phyloP scores from a whole-genome alignment of 2,113 vertebrate genomes.

The Rhodinocichla rosea region DNA sequence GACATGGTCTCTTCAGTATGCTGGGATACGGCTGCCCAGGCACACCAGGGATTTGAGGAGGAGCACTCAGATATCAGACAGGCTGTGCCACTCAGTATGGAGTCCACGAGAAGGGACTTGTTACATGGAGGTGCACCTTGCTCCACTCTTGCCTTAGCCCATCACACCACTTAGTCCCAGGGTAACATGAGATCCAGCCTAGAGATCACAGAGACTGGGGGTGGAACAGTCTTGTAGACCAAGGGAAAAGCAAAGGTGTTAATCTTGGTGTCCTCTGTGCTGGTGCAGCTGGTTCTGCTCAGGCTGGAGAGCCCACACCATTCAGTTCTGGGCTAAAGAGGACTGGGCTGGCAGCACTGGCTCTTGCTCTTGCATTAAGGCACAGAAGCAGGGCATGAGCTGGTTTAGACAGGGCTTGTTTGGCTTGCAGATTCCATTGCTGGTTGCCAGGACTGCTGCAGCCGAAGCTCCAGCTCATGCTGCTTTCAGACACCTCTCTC shows the following conservation, averaged over 20 bases:
- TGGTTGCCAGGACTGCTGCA: not conserved
- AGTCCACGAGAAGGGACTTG: accelerated
- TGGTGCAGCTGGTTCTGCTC: not conserved
- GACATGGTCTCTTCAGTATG: not conserved
- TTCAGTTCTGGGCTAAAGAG: not conserved
- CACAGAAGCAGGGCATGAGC: not conserved
- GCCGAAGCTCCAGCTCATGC: not conserved
- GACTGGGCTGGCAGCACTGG: not conserved
- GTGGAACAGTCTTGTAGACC: not conserved
- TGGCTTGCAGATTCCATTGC: not conserved
- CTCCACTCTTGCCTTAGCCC: not conserved
- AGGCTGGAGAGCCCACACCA: not conserved
- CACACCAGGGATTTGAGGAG: not conserved
- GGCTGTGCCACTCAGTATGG: not conserved
- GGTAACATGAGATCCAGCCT: not conserved
- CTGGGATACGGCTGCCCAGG: not conserved
- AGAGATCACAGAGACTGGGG: not conserved
- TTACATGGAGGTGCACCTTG: not conserved
- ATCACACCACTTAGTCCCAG: not conserved
- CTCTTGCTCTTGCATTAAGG: not conserved
- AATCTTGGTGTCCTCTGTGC: not conserved
- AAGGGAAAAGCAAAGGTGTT: not conserved
- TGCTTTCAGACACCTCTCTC: not conserved
- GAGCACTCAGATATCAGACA: not conserved
- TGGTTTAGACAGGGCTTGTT: not conserved